Conservation (phyloP, 2,113 vertebrate genomes). For the Calyptommatus sinebrachiatus region DNA sequence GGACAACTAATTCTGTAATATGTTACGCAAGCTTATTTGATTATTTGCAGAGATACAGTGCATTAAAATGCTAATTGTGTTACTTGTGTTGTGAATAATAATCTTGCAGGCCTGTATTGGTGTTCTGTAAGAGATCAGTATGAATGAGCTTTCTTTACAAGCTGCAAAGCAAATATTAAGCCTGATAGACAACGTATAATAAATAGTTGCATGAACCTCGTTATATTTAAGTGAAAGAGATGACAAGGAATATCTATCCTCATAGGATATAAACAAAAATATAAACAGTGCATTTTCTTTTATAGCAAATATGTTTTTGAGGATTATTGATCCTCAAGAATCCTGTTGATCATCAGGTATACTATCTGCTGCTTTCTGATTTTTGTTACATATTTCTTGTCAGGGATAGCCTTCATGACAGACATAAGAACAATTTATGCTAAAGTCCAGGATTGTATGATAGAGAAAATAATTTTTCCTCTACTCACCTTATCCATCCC, state of each 20-base stretch:
- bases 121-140: conserved; percentile 38
- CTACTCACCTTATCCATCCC: too few relatives aligned
- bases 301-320: too few relatives aligned
- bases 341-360: background rate
- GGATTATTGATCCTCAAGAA: too few relatives aligned
- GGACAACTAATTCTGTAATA: conserved; percentile 37
- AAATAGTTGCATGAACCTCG: background rate
- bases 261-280: background rate
- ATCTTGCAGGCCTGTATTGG: conserved; percentile 43
- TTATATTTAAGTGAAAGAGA: background rate
- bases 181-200: background rate
- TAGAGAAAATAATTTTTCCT: too few relatives aligned
- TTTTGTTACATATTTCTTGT: background rate
- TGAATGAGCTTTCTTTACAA: conserved; percentile 30
- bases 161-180: background rate
- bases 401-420: too few relatives aligned
- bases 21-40: conserved; percentile 47
- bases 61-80: conserved; percentile 51
- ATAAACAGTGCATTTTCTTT: background rate
- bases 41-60: conserved; percentile 55
- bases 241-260: background rate
- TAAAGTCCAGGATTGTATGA: too few relatives aligned
- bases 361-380: background rate
- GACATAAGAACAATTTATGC: too few relatives aligned
- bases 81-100: conserved; percentile 54